Base-by-base conservation (phyloP, 2,797 vertebrate species). In the Heterohyrax brucei region DNA sequence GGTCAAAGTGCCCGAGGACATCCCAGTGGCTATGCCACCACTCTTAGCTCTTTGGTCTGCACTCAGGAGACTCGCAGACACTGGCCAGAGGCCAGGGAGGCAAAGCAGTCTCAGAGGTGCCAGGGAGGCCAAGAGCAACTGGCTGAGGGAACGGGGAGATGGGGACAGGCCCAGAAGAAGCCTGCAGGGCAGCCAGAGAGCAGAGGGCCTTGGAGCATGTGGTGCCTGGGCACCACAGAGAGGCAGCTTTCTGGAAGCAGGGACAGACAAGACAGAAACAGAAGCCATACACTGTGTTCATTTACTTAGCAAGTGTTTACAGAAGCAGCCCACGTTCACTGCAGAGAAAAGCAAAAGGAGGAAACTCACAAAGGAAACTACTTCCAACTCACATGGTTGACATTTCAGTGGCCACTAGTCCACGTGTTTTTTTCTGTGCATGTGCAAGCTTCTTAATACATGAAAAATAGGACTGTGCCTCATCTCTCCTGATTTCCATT, bases 281-380 rank as follows among this genome's bases (percentile, higher is more conserved):
- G 84, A 95, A 91, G 89, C 4, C 30, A 84, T 46, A 26, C 44
- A 79, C 9, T 59, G 33, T 18, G 18, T 76, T 87, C 80, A 48
- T 53, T 82, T 91, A 81, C 78, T 66, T 46, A 95, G 79, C 73
- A 59, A 46, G 64, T 18, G 33, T 64, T 75, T 82, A 66, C 10
- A 77, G 12, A 83, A 81, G 30, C 62, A 93, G 87, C 61, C 59
- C 7, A 66, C 10, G 30, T 89, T 44, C 30, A 70, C 56, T 61
- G 21, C 6, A 68, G 56, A 82, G 89, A 85, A 95, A 44, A 91
- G 46, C 68, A 78, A 66, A 66, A 62, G n/a, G 2, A 76, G 62
- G 6, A 46, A 26, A 30, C 33, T 61, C 59, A 21, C 70, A 87
- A 70, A 64, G 5, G 30, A 62, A 53, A 44, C 30, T 61, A 86